Evolutionary conservation across 2,113 vertebrate species (phyloP), one percentile per base, ranked within the genome.

Genomic region (Gorsachius goisagi): DNA sequence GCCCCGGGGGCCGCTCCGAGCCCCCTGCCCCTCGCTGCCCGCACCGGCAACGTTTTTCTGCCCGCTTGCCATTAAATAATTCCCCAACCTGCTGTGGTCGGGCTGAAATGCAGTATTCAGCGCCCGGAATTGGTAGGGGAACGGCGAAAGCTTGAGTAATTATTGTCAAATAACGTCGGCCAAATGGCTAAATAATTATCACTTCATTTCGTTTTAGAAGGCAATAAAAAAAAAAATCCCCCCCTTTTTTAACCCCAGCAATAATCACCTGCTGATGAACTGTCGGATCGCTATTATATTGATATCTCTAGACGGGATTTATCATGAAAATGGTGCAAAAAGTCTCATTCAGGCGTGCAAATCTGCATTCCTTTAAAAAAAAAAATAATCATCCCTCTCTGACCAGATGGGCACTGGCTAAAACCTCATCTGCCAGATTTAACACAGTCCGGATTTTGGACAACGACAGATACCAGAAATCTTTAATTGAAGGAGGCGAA

Each of bases 401-500:
- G 94, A 69, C 45, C 97, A 98, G 97, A 97, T 97, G 96, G 97
- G 81, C 92, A 89, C 71, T 62, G 90, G 79, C 95, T 97, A 97
- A 95, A 96, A 71, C 85, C 62, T 92, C 87, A 90, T 90, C 91
- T 88, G 85, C 89, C 90, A 92, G 94, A 93, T 96, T 96, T 95
- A 96, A 93, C 95, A 83, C 69, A 90, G 77, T 87, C 92, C 80
- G 91, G 94, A 95, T 96, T 93, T 94, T 69, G 92, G 95, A 78
- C 88, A 89, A 94, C 94, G 83, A 84, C 92, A 89, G 73, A 87
- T 12, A 88, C 69, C 74, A 91, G 80, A 91, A 94, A 95, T 78
- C 72, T 93, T 93, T 95, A 87, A 96, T 77, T 90, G 90, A 80
- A 94, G 59, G 84, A 95, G 72, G 49, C 55, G 76, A 96, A 84